Base-by-base conservation (phyloP, 2,113 vertebrate genomes). In the Tragelaphus strepsiceros region DNA sequence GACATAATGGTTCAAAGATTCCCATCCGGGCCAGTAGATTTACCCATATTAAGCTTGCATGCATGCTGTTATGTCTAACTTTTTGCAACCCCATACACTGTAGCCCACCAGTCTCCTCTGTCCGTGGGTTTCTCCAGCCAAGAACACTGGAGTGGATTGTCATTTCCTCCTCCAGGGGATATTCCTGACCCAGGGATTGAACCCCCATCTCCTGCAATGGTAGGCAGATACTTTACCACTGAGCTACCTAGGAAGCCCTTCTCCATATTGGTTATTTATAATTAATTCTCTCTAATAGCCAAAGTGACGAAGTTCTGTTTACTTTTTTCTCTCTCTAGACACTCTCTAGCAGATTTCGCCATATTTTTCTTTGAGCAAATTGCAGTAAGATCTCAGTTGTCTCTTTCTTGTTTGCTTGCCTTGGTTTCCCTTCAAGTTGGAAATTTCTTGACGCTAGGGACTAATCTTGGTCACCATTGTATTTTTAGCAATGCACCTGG, bases 1-100 rank as follows among this genome's bases (percentile, higher is more conserved):
- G 7, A 58, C 83, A 90, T 87, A 98, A 96, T 49, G 94, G 67
- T 58, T 95, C 26, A 95, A 97, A 62, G 94, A 92, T 83, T 87
- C 93, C 32, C 53, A 95, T 46, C 85, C 74, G 5, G n/a, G 81
- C 81, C 30, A 26, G 43, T 24, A 92, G 71, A 85, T 51, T 90
- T 22, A 16, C 22, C 22, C 26, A 5, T 81, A 26, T 26, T 15
- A 77, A 43, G 22, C 2, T 43, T 26, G 39, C 22, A 14, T 43
- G 35, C 71, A 2, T 43, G 71, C 22, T 43, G 6, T 77, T 6
- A 2, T 26, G 71, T 77, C 35, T 26, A 24, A 77, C 22, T 43
- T 22, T 71, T 71, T 24, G 22, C 22, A 43, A 14, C 39, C 1
- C 71, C 6, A 6, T 77, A 24, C 19, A 43, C 12, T 26, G 2